Base-by-base conservation (phyloP, 2,797 vertebrate species). In the Natrix natrix region DNA sequence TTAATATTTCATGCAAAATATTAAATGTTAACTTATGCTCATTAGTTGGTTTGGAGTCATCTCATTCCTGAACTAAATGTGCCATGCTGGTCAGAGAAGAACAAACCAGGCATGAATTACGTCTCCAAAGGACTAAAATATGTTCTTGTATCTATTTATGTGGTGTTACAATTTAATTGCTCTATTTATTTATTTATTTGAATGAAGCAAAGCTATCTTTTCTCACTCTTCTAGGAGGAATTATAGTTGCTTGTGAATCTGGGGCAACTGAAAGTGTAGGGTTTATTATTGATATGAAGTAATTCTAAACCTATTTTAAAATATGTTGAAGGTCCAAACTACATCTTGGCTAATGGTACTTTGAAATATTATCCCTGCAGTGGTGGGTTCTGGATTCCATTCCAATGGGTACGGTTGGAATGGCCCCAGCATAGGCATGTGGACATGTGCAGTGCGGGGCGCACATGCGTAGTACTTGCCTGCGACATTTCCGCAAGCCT, bases 381-480 rank as follows among this genome's bases (percentile, higher is more conserved):
- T 43, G 43, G 43, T 43, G 43, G 43, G 43, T 43, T 43, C 43
- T 43, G 43, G 43, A 43, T 43, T 43, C 43, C 4, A 2, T 43
- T 43, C 2, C 43, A 43, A 43, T 2, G 0, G 43, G 43, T 43
- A 43, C 2, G 1, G 43, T 43, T 43, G 43, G 43, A 43, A 43
- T 43, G 43, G 43, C 43, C 43, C 43, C 43, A 43, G 1, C 43
- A 43, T 43, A 43, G 2, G 2, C 43, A 43, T 2, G 2, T 43
- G 43, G 43, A 43, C 4, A 2, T 2, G 4, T n/a, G n/a, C n/a
- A n/a, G n/a, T n/a, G n/a, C n/a, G 43, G 43, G 2, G 4, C 4
- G 43, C 43, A 43, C 43, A 43, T 43, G 43, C 2, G 43, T 43
- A 1, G 43, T 43, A 43, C 43, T 43, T 43, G 43, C 43, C 43